Base-by-base conservation (phyloP, 1,140 invertebrate genomes). In the Stegodyphus dumicola region DNA sequence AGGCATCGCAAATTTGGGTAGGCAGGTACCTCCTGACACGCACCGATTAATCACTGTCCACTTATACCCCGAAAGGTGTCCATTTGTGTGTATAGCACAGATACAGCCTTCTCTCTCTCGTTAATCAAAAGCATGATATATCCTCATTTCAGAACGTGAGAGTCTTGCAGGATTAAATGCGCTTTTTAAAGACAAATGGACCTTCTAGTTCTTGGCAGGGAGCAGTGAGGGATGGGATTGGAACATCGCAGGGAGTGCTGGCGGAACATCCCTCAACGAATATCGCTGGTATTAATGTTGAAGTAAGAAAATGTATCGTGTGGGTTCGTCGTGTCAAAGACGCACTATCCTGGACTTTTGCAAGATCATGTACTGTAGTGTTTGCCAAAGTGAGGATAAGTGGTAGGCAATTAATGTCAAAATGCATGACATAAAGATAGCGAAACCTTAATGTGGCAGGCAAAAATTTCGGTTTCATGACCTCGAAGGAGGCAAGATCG, bases 11-110 rank as follows among this genome's bases (percentile, higher is more conserved):
- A 80, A 52, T 18, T 69, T 54, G 78, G 51, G 75, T 77, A 78
- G 77, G 66, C 77, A 69, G 77, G 77, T 78, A 69, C 49, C 69
- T 51, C 49, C 9, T 71, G 69, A 71, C 69, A 52, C 69, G 6
- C n/a, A 13, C 17, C 67, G 52, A 80, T 80, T 80, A 48, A 80
- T 80, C 78, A 80, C n/a, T 48, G 78, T 80, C 78, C 54, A 71
- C 78, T 80, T 73, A 78, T 69, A 51, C 51, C 65, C 6, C n/a
- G 18, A 69, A 60, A 80, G 78, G 78, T 80, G 78, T 80, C 78
- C 78, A 73, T 71, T 80, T 70, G 78, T 80, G 78, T 80, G 78
- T 80, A 80, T 71, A 67, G 78, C 78, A 73, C 78, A 73, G 53
- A 54, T 18, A n/a, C 53, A 49, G 54, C 65, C 15, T 15, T 78